These are phyloP conservation scores for Ciconia stormi DNA, from an alignment of 2,113 vertebrate genomes.

Conservation along the genomic window DNA sequence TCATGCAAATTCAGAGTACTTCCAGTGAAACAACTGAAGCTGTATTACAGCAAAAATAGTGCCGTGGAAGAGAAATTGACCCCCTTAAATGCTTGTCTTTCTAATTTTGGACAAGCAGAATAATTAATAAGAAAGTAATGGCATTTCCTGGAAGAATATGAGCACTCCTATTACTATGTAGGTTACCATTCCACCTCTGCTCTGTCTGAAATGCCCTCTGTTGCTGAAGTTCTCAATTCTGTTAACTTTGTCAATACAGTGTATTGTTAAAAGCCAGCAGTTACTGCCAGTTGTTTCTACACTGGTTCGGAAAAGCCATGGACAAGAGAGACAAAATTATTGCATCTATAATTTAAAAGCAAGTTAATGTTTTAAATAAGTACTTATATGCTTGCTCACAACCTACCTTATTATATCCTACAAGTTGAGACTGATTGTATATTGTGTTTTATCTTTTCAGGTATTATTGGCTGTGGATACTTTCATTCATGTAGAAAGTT, in stretches of 20 bases:
- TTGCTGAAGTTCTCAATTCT: not conserved
- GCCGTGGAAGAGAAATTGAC: not conserved
- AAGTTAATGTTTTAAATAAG: not conserved
- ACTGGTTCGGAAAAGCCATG: not conserved
- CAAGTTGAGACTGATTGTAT: not conserved
- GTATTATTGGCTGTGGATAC: conserved; percentile 81
- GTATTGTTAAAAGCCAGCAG: not conserved
- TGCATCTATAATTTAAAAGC: not conserved
- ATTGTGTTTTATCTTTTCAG: conserved; percentile 55
- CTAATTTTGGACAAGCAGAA: not conserved
- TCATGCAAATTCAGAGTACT: not conserved
- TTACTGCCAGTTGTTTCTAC: not conserved
- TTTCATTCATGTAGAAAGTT: conserved; percentile 82
- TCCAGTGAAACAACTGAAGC: not conserved
- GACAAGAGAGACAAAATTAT: not conserved
- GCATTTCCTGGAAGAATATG: not conserved
- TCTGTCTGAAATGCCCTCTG: not conserved
- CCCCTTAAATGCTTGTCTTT: not conserved
- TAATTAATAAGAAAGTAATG: not conserved
- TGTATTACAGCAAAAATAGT: not conserved
- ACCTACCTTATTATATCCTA: not conserved
- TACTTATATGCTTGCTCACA: not conserved
- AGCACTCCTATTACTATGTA: not conserved
- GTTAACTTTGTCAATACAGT: not conserved
- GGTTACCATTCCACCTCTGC: not conserved